Conservation (phyloP, 2,888 invertebrate species). For the Thelaira solivaga region DNA sequence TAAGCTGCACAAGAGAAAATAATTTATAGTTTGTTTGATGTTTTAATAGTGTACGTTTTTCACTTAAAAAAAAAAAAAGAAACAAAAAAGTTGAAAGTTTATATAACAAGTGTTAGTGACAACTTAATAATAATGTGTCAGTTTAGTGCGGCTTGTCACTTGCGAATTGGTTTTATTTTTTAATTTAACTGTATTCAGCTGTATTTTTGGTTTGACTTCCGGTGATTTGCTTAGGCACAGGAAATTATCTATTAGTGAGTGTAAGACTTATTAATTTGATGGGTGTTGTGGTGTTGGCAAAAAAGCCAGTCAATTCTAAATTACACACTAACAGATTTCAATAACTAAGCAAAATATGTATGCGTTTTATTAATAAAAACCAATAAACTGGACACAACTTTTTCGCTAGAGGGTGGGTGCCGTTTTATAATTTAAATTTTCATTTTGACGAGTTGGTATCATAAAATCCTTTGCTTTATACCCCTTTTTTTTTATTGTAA, state of each 20-base stretch:
- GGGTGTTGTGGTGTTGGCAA: constrained; percentile 50
- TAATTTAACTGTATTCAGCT: constrained; percentile 10
- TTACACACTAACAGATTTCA: too few relatives aligned
- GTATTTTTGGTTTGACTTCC: constrained; percentile 52
- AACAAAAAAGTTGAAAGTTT: constrained; percentile 11
- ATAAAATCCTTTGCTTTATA: constrained; percentile 20
- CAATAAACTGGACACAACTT: constrained; percentile 58
- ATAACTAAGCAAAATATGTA: constrained; percentile 17
- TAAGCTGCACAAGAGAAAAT: constrained; percentile 24
- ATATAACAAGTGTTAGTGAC: constrained; percentile 58
- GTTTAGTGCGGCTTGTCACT: constrained; percentile 64
- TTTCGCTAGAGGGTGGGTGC: constrained; percentile 9
- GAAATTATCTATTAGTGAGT: constrained; percentile 43
- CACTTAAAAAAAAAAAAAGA: neutral
- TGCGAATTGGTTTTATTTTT: constrained; percentile 64
- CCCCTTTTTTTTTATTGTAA: constrained; percentile 30
- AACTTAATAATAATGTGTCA: constrained; percentile 44
- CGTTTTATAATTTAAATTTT: neutral
- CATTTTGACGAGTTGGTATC: constrained; percentile 13
- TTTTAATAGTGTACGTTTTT: constrained; percentile 31
- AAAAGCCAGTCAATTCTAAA: too few relatives aligned
- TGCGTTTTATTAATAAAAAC: constrained; percentile 19
- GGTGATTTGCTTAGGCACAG: constrained; percentile 35
- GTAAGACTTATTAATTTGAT: constrained; percentile 44
- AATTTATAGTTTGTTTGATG: constrained; percentile 60